Evolutionary conservation across 2,113 vertebrate species (phyloP).

Genomic region (Ginglymostoma cirratum): DNA sequence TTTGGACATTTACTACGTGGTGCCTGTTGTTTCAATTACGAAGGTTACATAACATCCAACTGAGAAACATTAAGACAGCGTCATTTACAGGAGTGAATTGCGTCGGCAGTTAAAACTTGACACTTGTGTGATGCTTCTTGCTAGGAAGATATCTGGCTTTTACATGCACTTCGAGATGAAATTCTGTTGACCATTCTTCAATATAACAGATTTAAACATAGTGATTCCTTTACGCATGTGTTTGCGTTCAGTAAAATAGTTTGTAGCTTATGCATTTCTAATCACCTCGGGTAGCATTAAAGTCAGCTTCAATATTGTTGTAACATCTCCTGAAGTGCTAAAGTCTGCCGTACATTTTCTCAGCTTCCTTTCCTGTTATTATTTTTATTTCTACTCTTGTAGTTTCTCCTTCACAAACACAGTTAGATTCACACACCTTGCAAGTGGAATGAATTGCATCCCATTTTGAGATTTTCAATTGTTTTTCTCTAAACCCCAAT

Average conservation of each 20-base stretch:
- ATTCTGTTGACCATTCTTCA: background rate
- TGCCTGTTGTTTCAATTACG: background rate
- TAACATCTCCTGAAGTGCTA: background rate
- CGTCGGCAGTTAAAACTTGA: background rate
- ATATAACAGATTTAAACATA: background rate
- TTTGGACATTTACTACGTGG: background rate
- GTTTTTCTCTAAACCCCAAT: background rate
- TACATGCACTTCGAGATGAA: background rate
- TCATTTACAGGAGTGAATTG: background rate
- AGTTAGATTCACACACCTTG: background rate
- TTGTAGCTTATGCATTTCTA: background rate
- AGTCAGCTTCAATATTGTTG: background rate
- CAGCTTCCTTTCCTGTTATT: background rate
- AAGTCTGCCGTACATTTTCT: background rate
- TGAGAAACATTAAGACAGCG: background rate
- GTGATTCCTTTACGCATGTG: no score
- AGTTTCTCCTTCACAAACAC: background rate
- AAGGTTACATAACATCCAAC: background rate
- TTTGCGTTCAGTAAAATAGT: background rate
- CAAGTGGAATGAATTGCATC: background rate
- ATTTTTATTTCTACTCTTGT: background rate
- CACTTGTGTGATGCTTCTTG: background rate
- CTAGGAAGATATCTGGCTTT: background rate
- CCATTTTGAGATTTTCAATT: background rate
- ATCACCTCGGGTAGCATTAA: background rate